These are phyloP conservation scores for Platorchestia sp. DNA, from an alignment of 1,140 invertebrate species.

Conservation along the genomic window DNA sequence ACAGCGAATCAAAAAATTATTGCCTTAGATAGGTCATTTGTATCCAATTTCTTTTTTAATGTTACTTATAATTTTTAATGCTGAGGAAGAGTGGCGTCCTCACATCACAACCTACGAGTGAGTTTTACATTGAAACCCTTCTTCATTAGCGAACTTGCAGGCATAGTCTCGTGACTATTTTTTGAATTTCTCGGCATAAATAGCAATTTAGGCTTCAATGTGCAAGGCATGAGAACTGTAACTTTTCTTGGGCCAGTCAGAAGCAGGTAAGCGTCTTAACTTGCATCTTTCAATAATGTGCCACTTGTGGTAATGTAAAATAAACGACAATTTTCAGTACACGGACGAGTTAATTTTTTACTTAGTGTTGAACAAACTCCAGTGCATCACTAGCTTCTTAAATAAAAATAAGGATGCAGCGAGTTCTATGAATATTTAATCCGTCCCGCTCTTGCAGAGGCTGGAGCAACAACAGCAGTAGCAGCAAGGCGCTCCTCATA, in stretches of 20 bases:
- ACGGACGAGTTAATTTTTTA: background rate
- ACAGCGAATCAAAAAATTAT: no score
- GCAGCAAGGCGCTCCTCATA: background rate
- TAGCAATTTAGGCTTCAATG: background rate
- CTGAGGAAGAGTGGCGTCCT: no score
- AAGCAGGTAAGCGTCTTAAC: background rate
- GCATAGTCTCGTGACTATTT: background rate
- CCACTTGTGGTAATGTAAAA: background rate
- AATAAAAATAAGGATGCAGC: background rate
- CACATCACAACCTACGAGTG: no score
- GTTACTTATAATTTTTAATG: no score
- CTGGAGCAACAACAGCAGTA: background rate
- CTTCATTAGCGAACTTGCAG: no score
- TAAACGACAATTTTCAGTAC: background rate
- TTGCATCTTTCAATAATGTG: no score
- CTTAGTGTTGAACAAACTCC: background rate
- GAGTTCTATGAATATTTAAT: conserved; percentile 1
- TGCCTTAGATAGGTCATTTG: no score
- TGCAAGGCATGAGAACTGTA: background rate
- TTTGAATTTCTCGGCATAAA: background rate
- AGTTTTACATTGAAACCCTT: no score
- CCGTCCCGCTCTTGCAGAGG: background rate
- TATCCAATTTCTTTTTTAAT: no score
- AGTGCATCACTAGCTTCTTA: background rate
- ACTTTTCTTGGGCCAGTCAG: background rate